Conservation (phyloP, 2,888 invertebrate genomes). For the Pristionchus mayeri region DNA sequence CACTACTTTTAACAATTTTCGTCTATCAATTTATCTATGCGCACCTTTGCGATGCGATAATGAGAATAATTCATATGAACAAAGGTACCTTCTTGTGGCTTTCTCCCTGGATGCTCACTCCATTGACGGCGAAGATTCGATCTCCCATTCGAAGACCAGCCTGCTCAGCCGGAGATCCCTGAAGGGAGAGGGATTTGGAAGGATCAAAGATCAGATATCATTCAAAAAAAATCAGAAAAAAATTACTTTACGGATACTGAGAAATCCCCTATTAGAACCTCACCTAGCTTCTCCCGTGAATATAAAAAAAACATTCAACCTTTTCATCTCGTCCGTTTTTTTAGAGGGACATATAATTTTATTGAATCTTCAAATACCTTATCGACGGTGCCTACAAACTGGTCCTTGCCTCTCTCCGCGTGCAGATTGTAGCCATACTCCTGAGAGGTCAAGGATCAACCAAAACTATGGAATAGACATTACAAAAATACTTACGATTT, state of each 20-base stretch:
- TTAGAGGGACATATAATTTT: too few relatives aligned
- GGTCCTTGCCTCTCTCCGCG: conserved; percentile 70
- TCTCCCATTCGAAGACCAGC: conserved; percentile 71
- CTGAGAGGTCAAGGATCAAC: conserved; percentile 54
- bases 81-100: conserved; percentile 70
- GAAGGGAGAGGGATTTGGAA: background rate
- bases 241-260: background rate
- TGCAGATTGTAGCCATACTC: conserved; percentile 76
- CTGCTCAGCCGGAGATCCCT: conserved; percentile 59
- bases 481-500: background rate
- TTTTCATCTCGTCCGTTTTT: too few relatives aligned
- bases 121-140: conserved; percentile 75
- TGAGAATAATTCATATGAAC: too few relatives aligned
- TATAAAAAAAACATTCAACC: too few relatives aligned
- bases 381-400: conserved; percentile 74
- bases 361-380: too few relatives aligned
- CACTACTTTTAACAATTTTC: too few relatives aligned
- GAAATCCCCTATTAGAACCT: too few relatives aligned
- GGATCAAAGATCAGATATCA: background rate
- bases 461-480: too few relatives aligned
- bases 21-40: too few relatives aligned
- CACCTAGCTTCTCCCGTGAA: too few relatives aligned
- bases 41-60: too few relatives aligned
- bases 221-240: background rate
- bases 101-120: conserved; percentile 68